phyloP scores from a whole-genome alignment of 2,113 vertebrate genomes.

The Coptodon rendalli region DNA sequence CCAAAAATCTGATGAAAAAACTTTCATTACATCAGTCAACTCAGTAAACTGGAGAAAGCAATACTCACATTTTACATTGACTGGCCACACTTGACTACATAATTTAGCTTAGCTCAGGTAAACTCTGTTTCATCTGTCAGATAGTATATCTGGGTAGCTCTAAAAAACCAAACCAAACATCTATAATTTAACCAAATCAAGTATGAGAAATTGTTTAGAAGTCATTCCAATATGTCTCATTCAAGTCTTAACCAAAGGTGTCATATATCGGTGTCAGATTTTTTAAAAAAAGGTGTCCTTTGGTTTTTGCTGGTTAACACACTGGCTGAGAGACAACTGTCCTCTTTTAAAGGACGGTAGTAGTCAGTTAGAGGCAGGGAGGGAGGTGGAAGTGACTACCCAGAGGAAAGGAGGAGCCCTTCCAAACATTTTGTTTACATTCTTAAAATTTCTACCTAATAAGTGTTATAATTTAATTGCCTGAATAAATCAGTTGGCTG shows the following conservation, averaged over 20 bases:
- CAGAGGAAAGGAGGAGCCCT: fast-evolving
- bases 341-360: not conserved
- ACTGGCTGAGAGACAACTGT: not conserved
- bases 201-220: not conserved
- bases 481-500: not conserved
- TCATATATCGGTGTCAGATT: not conserved
- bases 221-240: fast-evolving
- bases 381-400: not conserved
- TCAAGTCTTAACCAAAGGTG: not conserved
- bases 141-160: not conserved
- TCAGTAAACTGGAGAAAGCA: not conserved
- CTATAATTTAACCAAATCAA: not conserved
- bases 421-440: not conserved
- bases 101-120: not conserved
- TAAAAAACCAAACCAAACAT: fast-evolving
- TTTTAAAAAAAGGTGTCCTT: not conserved
- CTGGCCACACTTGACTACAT: not conserved
- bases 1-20: not conserved
- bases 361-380: not conserved
- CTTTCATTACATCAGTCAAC: not conserved
- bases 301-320: not conserved
- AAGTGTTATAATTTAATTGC: not conserved
- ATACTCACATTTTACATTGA: not conserved
- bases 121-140: not conserved
- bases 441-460: not conserved